Percentiles rank a stretch among this genome's conserved stretches.
These are phyloP conservation scores for Drosophila suzukii DNA, from an alignment of 1,140 invertebrate species.

Conservation along the genomic window DNA sequence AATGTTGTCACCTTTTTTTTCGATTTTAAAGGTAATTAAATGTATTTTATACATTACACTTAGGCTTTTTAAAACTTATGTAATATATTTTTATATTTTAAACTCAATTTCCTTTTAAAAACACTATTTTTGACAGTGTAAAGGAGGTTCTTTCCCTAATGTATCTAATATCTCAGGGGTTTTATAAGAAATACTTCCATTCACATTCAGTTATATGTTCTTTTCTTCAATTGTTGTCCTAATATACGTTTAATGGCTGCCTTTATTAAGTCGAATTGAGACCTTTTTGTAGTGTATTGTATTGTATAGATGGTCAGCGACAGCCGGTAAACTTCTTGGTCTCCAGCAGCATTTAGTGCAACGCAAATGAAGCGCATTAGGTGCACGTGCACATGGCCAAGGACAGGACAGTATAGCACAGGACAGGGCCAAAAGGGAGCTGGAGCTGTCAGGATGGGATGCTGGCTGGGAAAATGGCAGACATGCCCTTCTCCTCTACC, in stretches of 20 bases:
- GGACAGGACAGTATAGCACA: not conserved
- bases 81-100: too few species aligned
- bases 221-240: too few species aligned
- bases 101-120: too few species aligned
- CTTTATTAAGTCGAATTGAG: too few species aligned
- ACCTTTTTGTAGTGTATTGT: slow-evolving; percentile 23
- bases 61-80: too few species aligned
- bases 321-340: slow-evolving; percentile 20
- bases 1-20: too few species aligned
- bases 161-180: not conserved
- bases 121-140: too few species aligned
- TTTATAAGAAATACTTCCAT: not conserved
- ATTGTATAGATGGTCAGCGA: slow-evolving; percentile 24
- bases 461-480: slow-evolving; percentile 10
- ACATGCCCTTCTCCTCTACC: slow-evolving; percentile 13
- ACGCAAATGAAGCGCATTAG: slow-evolving; percentile 81
- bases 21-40: too few species aligned
- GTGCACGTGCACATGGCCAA: slow-evolving; percentile 59
- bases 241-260: not conserved
- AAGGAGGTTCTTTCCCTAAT: too few species aligned
- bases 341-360: slow-evolving; percentile 67
- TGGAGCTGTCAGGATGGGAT: slow-evolving; percentile 3
- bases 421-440: slow-evolving; percentile 26
- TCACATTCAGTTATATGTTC: not conserved
- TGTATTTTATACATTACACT: too few species aligned